These are phyloP conservation scores for Orthosia gracilis DNA, from an alignment of 2,888 invertebrate genomes.

Conservation along the genomic window DNA sequence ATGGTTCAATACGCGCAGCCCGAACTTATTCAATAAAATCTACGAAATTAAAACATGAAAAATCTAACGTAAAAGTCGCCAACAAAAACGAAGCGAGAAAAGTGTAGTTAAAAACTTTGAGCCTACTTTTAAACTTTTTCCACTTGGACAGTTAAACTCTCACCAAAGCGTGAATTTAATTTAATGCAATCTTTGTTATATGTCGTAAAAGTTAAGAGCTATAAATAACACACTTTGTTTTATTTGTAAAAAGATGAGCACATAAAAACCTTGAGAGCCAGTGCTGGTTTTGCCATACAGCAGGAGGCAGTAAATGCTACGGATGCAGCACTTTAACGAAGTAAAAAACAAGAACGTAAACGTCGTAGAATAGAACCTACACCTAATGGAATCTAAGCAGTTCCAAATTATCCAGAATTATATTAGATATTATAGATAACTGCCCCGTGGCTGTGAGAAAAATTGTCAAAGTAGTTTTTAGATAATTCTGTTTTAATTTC, in stretches of 20 bases:
- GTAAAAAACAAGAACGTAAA: no score
- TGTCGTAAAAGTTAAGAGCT: slow-evolving; percentile 20
- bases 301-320: no score
- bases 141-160: slow-evolving; percentile 45
- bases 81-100: slow-evolving; percentile 45
- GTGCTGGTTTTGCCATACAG: no score
- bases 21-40: slow-evolving; percentile 37
- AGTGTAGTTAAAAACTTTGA: slow-evolving; percentile 57
- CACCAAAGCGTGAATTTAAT: slow-evolving; percentile 40
- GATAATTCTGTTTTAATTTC: no score
- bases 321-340: no score
- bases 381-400: no score
- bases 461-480: no score
- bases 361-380: no score
- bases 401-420: no score
- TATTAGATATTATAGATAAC: no score
- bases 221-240: slow-evolving; percentile 30
- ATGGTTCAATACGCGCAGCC: not conserved
- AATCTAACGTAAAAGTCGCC: slow-evolving; percentile 22
- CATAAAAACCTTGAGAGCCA: slow-evolving; percentile 16
- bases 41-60: slow-evolving; percentile 18
- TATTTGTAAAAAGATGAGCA: slow-evolving; percentile 16
- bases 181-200: slow-evolving; percentile 30
- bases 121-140: slow-evolving; percentile 42
- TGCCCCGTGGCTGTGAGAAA: no score